Evolutionary conservation across 2,113 vertebrate species (phyloP).

Genomic region (Hippocampus comes): DNA sequence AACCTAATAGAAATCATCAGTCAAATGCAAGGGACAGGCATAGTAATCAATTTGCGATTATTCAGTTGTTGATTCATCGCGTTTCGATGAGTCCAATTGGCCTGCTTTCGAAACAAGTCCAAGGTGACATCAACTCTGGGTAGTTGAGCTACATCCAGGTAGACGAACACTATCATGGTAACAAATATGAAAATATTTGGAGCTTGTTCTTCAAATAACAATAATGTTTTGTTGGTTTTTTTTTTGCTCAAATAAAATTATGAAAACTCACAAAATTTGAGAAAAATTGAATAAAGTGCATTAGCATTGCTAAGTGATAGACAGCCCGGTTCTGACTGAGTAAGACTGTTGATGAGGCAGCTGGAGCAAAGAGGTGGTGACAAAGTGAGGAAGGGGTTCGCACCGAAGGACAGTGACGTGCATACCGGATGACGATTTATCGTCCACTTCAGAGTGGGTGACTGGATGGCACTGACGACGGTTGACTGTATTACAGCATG

Average conservation of each 20-base stretch:
- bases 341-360: constrained; percentile 38
- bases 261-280: no score
- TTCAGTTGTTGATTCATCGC: neutral
- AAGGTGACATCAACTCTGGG: neutral
- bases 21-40: neutral
- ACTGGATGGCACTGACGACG: constrained; percentile 35
- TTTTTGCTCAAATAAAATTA: no score
- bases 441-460: constrained; percentile 17
- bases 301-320: no score
- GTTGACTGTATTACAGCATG: constrained; percentile 39
- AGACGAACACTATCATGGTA: neutral
- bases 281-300: no score
- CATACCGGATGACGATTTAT: constrained; percentile 46
- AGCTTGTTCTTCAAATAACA: no score
- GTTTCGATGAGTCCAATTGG: neutral
- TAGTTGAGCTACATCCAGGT: neutral
- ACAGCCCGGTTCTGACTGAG: constrained; percentile 21
- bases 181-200: no score
- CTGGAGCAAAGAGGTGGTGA: constrained; percentile 50
- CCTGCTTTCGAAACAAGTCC: neutral
- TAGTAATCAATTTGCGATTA: neutral
- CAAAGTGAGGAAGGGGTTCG: constrained; percentile 37
- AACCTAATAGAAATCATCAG: neutral
- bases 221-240: no score
- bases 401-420: constrained; percentile 33